phyloP scores from a whole-genome alignment of 2,888 invertebrate species.

The Lochmaea capreae region DNA sequence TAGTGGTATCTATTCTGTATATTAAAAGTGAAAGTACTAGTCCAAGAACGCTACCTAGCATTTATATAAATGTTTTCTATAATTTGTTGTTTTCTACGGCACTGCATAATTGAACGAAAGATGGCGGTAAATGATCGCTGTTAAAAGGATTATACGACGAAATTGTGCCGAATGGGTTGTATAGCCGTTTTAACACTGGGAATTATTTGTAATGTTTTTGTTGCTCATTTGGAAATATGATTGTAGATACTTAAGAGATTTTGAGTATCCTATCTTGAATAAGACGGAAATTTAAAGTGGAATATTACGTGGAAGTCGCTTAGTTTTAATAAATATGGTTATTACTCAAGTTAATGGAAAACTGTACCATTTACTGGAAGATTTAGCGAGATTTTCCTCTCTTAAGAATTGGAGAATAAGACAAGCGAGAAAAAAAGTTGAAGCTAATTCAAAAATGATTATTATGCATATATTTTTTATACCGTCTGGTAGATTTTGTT shows the following conservation, averaged over 20 bases:
- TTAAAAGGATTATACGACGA: conserved; percentile 1
- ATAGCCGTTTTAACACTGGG: not conserved
- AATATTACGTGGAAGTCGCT: not conserved
- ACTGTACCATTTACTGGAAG: no score
- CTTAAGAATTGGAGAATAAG: no score
- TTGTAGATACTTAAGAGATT: not conserved
- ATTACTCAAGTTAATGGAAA: not conserved
- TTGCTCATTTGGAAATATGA: conserved; percentile 17
- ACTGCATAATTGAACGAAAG: not conserved
- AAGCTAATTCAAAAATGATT: no score
- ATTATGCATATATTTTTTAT: no score
- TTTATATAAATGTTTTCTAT: no score
- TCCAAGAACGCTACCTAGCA: no score
- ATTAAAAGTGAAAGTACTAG: no score
- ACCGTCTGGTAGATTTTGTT: no score
- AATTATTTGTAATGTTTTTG: conserved; percentile 6
- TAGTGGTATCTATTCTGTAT: no score
- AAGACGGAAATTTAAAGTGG: not conserved
- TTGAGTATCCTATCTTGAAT: not conserved
- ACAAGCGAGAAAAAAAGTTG: no score
- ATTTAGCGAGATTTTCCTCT: no score
- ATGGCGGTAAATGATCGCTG: not conserved
- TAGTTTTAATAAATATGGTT: not conserved
- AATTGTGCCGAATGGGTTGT: conserved; percentile 14
- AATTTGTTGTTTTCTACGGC: not conserved